Evolutionary conservation across 2,113 vertebrate species (phyloP), one percentile per base, ranked within the genome.

Genomic region (Mixornis gularis): DNA sequence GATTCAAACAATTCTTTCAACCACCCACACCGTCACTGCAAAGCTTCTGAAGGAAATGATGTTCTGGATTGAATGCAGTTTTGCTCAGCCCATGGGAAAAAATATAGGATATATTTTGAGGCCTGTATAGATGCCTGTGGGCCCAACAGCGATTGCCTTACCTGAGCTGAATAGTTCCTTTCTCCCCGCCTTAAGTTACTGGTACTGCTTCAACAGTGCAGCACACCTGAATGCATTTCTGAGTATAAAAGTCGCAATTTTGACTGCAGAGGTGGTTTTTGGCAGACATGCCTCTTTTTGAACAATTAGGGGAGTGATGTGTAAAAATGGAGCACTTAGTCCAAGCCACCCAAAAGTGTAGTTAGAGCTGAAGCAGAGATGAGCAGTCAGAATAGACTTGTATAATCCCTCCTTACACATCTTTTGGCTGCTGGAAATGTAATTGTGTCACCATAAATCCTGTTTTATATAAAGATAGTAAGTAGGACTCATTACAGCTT

Each of bases 381-480:
- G 3, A 89, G 27, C 71, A 62, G 44, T 52, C 46, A 64, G 71
- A 71, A 30, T 68, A 68, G 74, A 83, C 36, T 76, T 72, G 30
- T 53, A 3, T 60, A 87, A 87, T 93, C 38, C 51, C 38, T 90
- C 82, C 26, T 85, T 86, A 36, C 29, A 9, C 40, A 43, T 93
- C 78, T 82, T 79, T 85, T 77, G 59, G 59, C 66, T 94, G 78
- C 85, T 96, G 74, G 85, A 83, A 91, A 92, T 87, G 82, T 56
- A 32, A 69, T 94, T 94, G 59, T 89, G 69, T 87, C 48, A 12
- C 58, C 36, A 63, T 91, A 94, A 93, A 89, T 95, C 81, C 70
- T 12, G 0, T 56, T 89, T 82, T 89, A 79, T 87, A 70, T 87
- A 70, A 87, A 89, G 87, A 85, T 58, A 79, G 25, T 73, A 66